Conservation (phyloP, 2,113 vertebrate species). For the Myiagra hebetior region DNA sequence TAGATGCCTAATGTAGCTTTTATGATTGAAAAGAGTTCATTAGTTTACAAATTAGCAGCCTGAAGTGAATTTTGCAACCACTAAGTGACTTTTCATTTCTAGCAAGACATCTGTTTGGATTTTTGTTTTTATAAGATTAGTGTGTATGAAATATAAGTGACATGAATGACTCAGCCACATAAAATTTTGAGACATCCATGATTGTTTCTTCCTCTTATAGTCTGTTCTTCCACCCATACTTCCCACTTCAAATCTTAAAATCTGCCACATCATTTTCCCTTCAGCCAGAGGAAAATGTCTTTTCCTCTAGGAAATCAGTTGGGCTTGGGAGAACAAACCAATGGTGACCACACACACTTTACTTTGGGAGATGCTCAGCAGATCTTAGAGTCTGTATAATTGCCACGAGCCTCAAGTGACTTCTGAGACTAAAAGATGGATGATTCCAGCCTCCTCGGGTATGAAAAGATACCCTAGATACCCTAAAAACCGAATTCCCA, state of each 20-base stretch:
- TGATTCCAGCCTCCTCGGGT: neutral
- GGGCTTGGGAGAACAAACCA: neutral
- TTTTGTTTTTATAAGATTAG: neutral
- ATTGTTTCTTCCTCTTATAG: neutral
- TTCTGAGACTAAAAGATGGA: neutral
- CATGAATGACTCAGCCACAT: neutral
- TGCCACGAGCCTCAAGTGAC: neutral
- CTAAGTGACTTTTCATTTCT: conserved; percentile 9
- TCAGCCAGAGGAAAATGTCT: neutral
- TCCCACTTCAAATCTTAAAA: neutral
- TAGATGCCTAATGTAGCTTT: conserved; percentile 6
- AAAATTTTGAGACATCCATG: neutral
- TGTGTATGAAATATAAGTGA: neutral
- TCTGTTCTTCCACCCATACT: neutral
- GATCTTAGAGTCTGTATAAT: neutral
- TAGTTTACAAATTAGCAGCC: conserved; percentile 44
- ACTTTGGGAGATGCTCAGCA: neutral
- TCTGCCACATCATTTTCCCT: neutral
- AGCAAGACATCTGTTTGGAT: neutral
- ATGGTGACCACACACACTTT: neutral
- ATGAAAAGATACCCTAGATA: neutral
- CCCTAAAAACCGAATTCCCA: neutral
- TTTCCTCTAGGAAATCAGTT: conserved; percentile 21
- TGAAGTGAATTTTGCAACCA: conserved; percentile 27
- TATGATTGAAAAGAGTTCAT: neutral